Conservation (phyloP, 2,888 invertebrate genomes). For the Drosophila colorata region DNA sequence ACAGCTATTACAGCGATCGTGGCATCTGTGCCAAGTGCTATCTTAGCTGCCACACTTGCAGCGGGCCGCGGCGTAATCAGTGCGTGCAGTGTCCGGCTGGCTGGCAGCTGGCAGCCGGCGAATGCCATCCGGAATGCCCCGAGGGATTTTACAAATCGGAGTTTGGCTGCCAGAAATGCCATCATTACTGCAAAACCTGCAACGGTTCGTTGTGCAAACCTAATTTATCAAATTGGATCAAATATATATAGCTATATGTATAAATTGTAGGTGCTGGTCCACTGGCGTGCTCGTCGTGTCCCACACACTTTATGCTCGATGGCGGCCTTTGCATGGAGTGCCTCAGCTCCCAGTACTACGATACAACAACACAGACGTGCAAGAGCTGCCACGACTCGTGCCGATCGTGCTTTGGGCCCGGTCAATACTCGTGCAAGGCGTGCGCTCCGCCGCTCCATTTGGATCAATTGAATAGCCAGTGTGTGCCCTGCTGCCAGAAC, state of each 20-base stretch:
- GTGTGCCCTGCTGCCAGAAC: conserved; percentile 90
- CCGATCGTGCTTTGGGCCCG: conserved; percentile 89
- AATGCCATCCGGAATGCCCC: conserved; percentile 94
- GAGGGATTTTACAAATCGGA: conserved; percentile 93
- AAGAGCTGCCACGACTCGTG: conserved; percentile 89
- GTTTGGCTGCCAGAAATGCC: conserved; percentile 94
- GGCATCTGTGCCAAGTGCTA: conserved; percentile 94
- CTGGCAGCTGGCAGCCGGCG: conserved; percentile 93
- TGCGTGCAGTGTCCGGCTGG: conserved; percentile 93
- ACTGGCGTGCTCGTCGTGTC: conserved; percentile 90
- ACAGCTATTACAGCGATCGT: conserved; percentile 94
- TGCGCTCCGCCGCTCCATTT: conserved; percentile 89
- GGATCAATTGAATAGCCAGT: conserved; percentile 91
- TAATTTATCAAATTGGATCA: background rate
- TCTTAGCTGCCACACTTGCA: conserved; percentile 93
- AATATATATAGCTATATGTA: conserved; percentile 3
- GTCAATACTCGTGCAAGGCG: conserved; percentile 89
- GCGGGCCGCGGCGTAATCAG: conserved; percentile 93
- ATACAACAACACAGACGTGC: conserved; percentile 89
- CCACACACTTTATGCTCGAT: conserved; percentile 90
- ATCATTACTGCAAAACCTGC: conserved; percentile 95
- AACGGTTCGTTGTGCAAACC: conserved; percentile 87
- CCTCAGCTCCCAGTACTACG: conserved; percentile 90
- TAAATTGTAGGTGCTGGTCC: conserved; percentile 88
- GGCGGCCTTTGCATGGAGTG: conserved; percentile 92